phyloP scores from a whole-genome alignment of 2,797 vertebrate genomes.

The Pitangus sulphuratus region DNA sequence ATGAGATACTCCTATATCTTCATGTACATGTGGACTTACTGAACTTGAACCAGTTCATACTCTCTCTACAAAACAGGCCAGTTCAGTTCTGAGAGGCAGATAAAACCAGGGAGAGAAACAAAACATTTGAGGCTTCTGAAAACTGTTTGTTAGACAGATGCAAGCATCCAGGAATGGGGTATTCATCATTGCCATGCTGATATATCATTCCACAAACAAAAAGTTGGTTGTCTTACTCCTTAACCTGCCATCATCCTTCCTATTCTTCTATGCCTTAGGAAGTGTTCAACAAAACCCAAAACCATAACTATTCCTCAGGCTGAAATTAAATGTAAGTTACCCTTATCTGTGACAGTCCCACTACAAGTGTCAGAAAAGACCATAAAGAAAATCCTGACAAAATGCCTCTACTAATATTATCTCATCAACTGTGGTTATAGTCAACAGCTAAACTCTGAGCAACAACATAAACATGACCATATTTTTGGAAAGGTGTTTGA shows the following conservation, averaged over 20 bases:
- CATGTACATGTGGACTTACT: not conserved
- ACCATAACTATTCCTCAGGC: not conserved
- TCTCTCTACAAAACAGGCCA: not conserved
- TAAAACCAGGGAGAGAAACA: not conserved
- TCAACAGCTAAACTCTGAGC: not conserved
- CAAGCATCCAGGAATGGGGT: not conserved
- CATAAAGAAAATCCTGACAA: not conserved
- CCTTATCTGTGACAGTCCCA: not conserved
- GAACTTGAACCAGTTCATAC: not conserved
- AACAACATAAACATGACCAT: not conserved
- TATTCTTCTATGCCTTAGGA: not conserved
- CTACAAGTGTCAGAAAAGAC: not conserved
- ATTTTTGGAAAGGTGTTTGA: not conserved
- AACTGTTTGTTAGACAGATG: not conserved
- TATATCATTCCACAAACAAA: not conserved
- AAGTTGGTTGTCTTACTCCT: not conserved
- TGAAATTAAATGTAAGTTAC: not conserved
- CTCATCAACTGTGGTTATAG: not conserved
- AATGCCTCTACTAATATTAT: not conserved
- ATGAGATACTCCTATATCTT: not conserved
- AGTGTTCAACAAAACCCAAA: not conserved
- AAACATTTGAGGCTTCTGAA: not conserved
- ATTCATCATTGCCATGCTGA: not conserved
- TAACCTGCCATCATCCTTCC: not conserved
- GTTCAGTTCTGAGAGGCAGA: not conserved